Evolutionary conservation across 2,797 vertebrate species (phyloP).

Genomic region (Platalea minor): DNA sequence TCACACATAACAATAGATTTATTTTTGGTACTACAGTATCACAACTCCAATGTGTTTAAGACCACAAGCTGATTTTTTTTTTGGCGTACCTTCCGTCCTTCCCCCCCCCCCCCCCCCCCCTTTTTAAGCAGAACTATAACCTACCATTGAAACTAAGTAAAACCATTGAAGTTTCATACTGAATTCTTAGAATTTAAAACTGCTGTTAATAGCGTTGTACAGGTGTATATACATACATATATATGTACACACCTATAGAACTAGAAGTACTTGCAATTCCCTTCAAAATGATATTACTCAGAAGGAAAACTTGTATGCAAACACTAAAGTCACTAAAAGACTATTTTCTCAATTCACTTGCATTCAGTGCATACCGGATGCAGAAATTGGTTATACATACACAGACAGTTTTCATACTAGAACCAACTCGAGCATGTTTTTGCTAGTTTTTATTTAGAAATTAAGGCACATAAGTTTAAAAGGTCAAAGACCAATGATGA

Average conservation of each 20-base stretch:
- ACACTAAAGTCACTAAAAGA: neutral
- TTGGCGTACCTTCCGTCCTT: neutral
- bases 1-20: neutral
- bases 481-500: neutral
- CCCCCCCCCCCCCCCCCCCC: fast-evolving
- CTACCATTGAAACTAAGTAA: neutral
- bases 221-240: neutral
- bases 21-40: neutral
- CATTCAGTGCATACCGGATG: neutral
- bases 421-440: neutral
- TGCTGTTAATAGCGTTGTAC: neutral
- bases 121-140: neutral
- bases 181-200: neutral
- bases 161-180: neutral
- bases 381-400: neutral
- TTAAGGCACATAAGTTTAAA: neutral
- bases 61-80: neutral
- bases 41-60: neutral
- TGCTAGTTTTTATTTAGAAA: neutral
- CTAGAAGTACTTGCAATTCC: neutral
- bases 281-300: neutral
- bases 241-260: neutral
- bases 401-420: neutral
- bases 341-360: neutral
- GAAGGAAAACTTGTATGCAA: neutral